phyloP scores from a whole-genome alignment of 35 echinoderm and acorn worm species.

The Anneissia japonica region DNA sequence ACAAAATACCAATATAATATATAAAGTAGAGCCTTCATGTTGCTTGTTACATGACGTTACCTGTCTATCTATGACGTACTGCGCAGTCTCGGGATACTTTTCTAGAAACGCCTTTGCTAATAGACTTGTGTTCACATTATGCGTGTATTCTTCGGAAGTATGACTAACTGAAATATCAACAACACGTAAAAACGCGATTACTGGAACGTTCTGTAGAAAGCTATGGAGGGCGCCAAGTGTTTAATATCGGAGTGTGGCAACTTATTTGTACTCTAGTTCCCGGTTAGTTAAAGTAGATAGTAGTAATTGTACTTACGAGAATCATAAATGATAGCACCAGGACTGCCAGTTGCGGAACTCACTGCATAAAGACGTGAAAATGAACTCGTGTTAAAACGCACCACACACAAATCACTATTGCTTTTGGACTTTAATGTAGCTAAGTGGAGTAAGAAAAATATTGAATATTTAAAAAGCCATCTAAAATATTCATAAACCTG shows the following conservation, averaged over 20 bases:
- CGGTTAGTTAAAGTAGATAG: too few relatives aligned
- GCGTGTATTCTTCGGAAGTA: constrained; percentile 33
- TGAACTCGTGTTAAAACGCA: constrained; percentile 44
- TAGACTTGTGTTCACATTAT: constrained; percentile 51
- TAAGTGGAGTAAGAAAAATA: background rate
- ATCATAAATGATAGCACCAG: constrained; percentile 52
- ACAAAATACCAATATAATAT: too few relatives aligned
- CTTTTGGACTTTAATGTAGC: constrained; percentile 5
- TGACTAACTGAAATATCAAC: constrained; percentile 28
- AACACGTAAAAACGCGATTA: background rate
- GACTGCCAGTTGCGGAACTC: constrained; percentile 48
- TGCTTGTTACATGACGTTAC: background rate
- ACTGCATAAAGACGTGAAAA: constrained; percentile 25
- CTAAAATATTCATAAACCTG: too few relatives aligned
- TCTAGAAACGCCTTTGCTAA: constrained; percentile 58
- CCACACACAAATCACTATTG: constrained; percentile 50
- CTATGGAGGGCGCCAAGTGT: too few relatives aligned
- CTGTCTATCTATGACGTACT: background rate
- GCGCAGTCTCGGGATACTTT: constrained; percentile 28
- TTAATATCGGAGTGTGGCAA: background rate
- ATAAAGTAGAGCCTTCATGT: background rate
- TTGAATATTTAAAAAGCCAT: too few relatives aligned
- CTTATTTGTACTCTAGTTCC: background rate
- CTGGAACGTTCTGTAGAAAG: too few relatives aligned
- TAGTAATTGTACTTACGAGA: constrained; percentile 38